Evolutionary conservation across 2,797 vertebrate genomes (phyloP).

Genomic region (Distichodus sexfasciatus): DNA sequence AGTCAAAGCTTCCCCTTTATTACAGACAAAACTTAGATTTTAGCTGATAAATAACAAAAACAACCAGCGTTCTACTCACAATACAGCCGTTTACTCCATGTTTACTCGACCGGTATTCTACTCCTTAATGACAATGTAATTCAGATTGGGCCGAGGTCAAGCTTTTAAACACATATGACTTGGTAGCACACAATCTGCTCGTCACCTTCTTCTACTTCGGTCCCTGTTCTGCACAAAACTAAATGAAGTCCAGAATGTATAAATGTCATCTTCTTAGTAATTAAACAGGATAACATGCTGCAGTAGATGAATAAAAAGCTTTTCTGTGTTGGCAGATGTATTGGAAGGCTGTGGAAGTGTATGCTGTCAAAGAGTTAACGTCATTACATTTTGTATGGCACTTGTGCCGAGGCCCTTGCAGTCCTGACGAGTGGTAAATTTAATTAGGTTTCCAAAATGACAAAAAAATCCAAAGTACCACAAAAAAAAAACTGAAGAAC

Average conservation of each 20-base stretch:
- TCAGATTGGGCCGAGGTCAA: no score
- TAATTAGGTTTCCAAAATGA: background rate
- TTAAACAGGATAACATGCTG: background rate
- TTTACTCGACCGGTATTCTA: no score
- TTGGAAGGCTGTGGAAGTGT: background rate
- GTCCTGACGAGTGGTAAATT: background rate
- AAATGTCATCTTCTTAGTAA: background rate
- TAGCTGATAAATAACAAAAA: no score
- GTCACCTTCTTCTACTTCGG: no score
- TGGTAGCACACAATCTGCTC: no score
- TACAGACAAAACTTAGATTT: no score
- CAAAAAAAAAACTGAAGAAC: background rate
- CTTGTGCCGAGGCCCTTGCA: background rate
- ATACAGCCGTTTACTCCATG: no score
- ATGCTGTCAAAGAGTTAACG: background rate
- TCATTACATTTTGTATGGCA: background rate
- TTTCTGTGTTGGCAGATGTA: background rate
- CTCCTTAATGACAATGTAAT: no score
- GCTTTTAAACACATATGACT: no score
- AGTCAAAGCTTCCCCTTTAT: no score
- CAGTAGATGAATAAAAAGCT: background rate
- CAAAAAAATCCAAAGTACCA: background rate
- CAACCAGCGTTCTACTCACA: no score
- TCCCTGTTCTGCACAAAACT: no score
- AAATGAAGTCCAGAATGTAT: slow-evolving; percentile 11